Conservation (phyloP, 2,113 vertebrate species). For the Phylloscopus trochilus region DNA sequence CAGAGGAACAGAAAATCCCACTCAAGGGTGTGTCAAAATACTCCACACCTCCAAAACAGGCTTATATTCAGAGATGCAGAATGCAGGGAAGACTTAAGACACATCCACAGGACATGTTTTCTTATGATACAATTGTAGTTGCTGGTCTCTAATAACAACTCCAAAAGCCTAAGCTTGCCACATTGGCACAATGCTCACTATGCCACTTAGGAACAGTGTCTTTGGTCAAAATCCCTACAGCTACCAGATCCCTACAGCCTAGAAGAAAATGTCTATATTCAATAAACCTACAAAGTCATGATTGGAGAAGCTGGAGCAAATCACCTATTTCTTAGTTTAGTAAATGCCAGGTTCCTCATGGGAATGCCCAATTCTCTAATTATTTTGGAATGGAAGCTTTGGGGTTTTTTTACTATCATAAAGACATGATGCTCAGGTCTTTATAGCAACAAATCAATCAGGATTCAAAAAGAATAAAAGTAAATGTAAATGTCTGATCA, state of each 20-base stretch:
- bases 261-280: background rate
- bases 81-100: background rate
- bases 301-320: background rate
- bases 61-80: background rate
- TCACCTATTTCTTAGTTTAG: background rate
- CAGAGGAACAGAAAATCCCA: background rate
- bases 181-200: background rate
- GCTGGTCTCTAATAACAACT: background rate
- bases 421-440: conserved; percentile 22
- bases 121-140: background rate
- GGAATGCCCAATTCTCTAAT: background rate
- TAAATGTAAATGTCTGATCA: conserved; percentile 19
- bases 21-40: background rate
- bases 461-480: background rate
- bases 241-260: background rate
- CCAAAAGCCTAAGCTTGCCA: background rate
- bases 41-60: background rate
- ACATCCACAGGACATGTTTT: background rate
- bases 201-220: background rate
- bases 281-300: background rate
- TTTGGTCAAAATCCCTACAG: background rate
- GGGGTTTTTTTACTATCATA: background rate
- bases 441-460: conserved; percentile 52
- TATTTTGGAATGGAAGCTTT: background rate
- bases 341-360: background rate